Evolutionary conservation across 35 echinoderm and acorn worm species (phyloP), one percentile per base, ranked within the genome.

Genomic region (Apostichopus parvimensis): DNA sequence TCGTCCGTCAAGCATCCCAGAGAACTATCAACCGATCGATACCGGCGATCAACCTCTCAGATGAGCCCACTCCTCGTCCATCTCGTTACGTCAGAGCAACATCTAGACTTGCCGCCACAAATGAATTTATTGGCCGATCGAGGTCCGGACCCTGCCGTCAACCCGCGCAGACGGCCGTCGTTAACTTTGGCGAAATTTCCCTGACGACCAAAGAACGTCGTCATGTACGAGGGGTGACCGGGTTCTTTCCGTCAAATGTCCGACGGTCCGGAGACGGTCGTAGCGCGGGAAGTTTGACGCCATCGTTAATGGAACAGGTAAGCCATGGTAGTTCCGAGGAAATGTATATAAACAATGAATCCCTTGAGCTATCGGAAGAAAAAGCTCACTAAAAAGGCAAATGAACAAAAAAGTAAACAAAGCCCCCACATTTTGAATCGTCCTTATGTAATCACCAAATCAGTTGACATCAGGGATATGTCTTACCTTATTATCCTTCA

Each of bases 71-170:
- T 28, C 55, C 79, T 59, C 83, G 60, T 24, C 61, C 86, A 8
- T 76, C 82, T 8, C 86, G 91, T 53, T 54, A 80, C 26, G 78
- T 93, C 25, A 64, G 94, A 56, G 79, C 86, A 54, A 64, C 82
- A 24, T 62, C 91, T 6, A 78, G 85, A 64, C 57, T 78, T 28
- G 91, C 72, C 73, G 80, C 83, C 20, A 93, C 91, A 0, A 95
- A 95, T 80, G 94, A 95, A 79, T 95, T 93, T 86, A 26, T 64
- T 18, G 82, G 86, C 13, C 62, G 94, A 79, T 87, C 87, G 20
- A 80, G 91, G 71, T 87, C 90, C 8, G 94, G 91, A 2, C 94
- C 57, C 15, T 73, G 21, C 13, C 91, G 94, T 17, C 86, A 93
- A 57, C 61, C 91, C 18, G 94, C 91, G 7, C 87, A 90, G 54